A percentile compares a stretch with the other conserved stretches of the same genome.
These are phyloP conservation scores for Alouatta palliata DNA, from an alignment of 2,113 vertebrate species.

Conservation along the genomic window DNA sequence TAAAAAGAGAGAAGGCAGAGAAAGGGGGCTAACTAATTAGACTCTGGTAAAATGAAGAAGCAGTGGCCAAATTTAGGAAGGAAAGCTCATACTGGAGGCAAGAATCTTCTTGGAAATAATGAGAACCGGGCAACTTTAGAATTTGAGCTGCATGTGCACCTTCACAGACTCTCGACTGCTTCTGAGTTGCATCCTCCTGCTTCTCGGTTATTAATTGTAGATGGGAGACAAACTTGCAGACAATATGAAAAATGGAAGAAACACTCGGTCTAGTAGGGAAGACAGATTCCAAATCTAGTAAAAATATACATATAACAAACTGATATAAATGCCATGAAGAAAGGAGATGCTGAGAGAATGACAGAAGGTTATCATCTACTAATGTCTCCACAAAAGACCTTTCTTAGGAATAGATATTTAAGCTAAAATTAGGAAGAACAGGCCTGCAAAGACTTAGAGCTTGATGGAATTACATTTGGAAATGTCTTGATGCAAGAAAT, in stretches of 20 bases:
- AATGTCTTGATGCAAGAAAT: not conserved
- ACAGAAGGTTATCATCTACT: not conserved
- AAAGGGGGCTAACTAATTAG: not conserved
- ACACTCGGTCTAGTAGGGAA: not conserved
- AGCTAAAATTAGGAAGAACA: slow-evolving; percentile 24
- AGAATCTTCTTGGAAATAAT: not conserved
- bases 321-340: not conserved
- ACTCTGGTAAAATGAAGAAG: not conserved
- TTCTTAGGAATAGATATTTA: not conserved
- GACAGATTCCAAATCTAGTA: not conserved
- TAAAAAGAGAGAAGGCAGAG: not conserved
- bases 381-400: not conserved
- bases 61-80: not conserved
- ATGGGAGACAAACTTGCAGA: not conserved
- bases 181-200: not conserved
- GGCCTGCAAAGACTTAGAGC: not conserved
- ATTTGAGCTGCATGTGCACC: not conserved
- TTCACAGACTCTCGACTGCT: not conserved
- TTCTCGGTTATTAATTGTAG: not conserved
- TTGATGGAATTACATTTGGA: not conserved
- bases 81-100: not conserved
- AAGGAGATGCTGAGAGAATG: not conserved
- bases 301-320: not conserved
- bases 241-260: not conserved
- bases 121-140: not conserved